Base-by-base conservation (phyloP, 2,797 vertebrate species). In the Alauda arvensis region DNA sequence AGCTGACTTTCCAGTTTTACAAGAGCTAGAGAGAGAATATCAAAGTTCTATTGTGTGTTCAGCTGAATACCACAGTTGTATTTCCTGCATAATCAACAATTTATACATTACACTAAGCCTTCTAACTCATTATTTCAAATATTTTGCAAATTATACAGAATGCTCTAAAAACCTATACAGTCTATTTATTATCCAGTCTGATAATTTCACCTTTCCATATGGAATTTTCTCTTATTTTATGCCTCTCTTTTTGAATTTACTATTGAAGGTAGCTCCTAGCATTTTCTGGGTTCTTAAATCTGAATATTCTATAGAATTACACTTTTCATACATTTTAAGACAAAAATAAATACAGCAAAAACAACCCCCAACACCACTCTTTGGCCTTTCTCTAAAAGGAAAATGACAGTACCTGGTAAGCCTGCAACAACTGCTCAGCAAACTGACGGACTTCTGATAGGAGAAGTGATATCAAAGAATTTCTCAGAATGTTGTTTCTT, bases 371-470 rank as follows among this genome's bases (percentile, higher is more conserved):
- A 39, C 6, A 59, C 4, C 37, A 55, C 4, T 29, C 31, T 45
- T 43, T 0, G 1, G 13, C 12, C 46, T 10, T 69, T 60, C 33
- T 66, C 3, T 0, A 51, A 42, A 85, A 83, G 18, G 45, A 86
- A 83, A 83, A 31, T 76, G 26, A 71, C 34, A 55, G 80, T 97
- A 98, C 98, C 98, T 98, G 97, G 78, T 89, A 88, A 80, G 93
- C 79, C 67, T 97, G 89, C 95, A 95, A 95, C 49, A 99, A 96
- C 67, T 97, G 94, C 75, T 98, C 96, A 46, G 97, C 95, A 93
- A 98, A 97, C 46, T 85, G 77, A 92, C 90, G 96, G 87, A 99
- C 89, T 96, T 97, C 96, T 28, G 95, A 93, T 2, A 99, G 96
- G 39, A 99, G 92, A 80, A 97, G 96, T 48, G 96, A 94, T 81